Base-by-base conservation (phyloP, 2,113 vertebrate species). In the Mola mola region DNA sequence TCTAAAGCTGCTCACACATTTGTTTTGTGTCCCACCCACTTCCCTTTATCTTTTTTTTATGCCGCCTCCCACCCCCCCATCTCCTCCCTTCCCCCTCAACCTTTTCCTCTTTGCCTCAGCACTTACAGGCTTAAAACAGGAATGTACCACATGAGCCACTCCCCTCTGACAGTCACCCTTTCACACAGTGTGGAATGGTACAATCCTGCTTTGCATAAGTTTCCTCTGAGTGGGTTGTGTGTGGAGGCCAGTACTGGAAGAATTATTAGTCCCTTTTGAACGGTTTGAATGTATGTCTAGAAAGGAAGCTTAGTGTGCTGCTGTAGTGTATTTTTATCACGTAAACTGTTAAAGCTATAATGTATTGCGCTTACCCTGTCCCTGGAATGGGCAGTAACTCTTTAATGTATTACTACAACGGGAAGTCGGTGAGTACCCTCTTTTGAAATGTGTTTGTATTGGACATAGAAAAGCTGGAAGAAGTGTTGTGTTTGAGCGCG, bases 351-450 rank as follows among this genome's bases (percentile, higher is more conserved):
- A 24, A 86, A 75, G 87, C 84, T 81, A 90, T 66, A 90, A 98
- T 98, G 96, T 96, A 97, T 91, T 98, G 97, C 86, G 95, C 97
- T 29, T 97, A 96, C 87, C 94, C 96, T 58, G 95, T 98, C 79
- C 94, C 97, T 88, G 95, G 96, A 90, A 94, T 96, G 95, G 95
- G 94, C 88, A 94, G 92, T 91, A 97, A 92, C 94, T 95, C 96
- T 83, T 93, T 98, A 90, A 96, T 98, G 96, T 98, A 97, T 93
- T 97, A 96, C 92, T 98, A 96, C 94, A 98, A 96, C 88, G 96
- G 97, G 47, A 98, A 98, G 92, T 96, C 95, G 94, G 97, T 98
- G 91, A 97, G 95, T 92, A 83, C 40, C 72, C 62, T 81, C 66
- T 87, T 73, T 80, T 72, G 70, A 59, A 91, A 91, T 93, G 66